These are phyloP conservation scores for Eristalinus aeneus DNA, from an alignment of 2,888 invertebrate genomes.

Conservation along the genomic window DNA sequence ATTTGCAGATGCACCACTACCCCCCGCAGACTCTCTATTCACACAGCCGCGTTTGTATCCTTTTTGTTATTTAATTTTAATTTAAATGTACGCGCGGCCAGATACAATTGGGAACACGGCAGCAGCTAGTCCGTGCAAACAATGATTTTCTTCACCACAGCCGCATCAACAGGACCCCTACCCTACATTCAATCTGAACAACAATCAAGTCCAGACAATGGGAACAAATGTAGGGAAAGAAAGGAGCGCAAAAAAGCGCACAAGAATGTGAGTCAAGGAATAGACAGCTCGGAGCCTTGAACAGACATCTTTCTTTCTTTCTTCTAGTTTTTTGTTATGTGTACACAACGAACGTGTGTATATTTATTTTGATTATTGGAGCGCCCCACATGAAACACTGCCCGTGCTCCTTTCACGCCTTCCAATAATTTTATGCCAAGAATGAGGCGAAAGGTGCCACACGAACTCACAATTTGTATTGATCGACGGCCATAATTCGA, in stretches of 20 bases:
- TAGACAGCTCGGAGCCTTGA: conserved; percentile 60
- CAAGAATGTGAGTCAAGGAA: conserved; percentile 43
- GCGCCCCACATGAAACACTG: neutral
- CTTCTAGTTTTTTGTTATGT: neutral
- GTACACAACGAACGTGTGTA: neutral
- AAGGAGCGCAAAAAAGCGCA: conserved; percentile 5
- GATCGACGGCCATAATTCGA: conserved; percentile 24
- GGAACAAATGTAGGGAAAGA: conserved; percentile 20
- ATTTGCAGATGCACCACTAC: neutral
- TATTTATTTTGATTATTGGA: conserved; percentile 33
- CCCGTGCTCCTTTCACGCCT: no score
- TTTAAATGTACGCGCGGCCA: neutral
- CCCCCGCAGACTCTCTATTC: neutral
- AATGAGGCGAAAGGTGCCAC: conserved; percentile 18
- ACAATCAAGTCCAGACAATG: conserved; percentile 51
- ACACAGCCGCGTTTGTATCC: neutral
- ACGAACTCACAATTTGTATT: conserved; percentile 17
- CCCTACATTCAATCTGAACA: conserved; percentile 3
- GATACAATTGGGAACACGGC: conserved; percentile 9
- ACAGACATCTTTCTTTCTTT: conserved; percentile 3
- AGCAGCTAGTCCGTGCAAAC: neutral
- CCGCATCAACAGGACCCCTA: neutral
- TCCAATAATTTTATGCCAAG: neutral
- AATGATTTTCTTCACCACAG: neutral
- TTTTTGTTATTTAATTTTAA: neutral